Base-by-base conservation (phyloP, 2,113 vertebrate species). In the Austrofundulus limnaeus region DNA sequence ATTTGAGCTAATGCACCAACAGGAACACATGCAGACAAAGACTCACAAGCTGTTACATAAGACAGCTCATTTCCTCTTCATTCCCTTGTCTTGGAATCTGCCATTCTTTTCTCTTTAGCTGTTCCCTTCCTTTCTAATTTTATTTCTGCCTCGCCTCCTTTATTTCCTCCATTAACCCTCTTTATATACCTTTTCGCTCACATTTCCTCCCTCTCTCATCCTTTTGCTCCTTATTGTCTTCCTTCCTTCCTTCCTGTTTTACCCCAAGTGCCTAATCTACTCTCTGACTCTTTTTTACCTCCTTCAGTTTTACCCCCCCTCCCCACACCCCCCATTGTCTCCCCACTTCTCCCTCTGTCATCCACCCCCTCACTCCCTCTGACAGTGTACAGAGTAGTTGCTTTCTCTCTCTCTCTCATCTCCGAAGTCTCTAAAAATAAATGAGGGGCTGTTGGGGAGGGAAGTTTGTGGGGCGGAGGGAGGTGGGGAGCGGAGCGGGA, bases 341-440 rank as follows among this genome's bases (percentile, higher is more conserved):
- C 50, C 23, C 66, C 45, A 49, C 41, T 37, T 57, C 59, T 52
- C 54, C 64, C 61, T 57, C 54, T 79, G 60, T 53, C 63, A 70
- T 75, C 72, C 67, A 50, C 75, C 83, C 79, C 66, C 81, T 37
- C 79, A 66, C 70, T 82, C 78, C n/a, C n/a, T 86, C 79, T 84
- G 81, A 89, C 83, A 79, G 81, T 51, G 39, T 34, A 28, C 48
- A 20, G 49, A 83, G 78, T 83, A 80, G 80, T 59, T 80, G 78
- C 78, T 64, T 85, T 83, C 82, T 81, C 78, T 83, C 82, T 83
- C 82, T 80, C 82, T 81, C 82, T 85, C 77, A 78, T 86, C 80
- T 84, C 65, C 23, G 61, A 83, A 78, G 72, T 71, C 68, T 85
- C 85, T 86, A 87, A 89, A 87, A 89, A 89, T 87, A 87, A 89